Evolutionary conservation across 2,797 vertebrate species (phyloP).

Genomic region (Naso thynnoides): DNA sequence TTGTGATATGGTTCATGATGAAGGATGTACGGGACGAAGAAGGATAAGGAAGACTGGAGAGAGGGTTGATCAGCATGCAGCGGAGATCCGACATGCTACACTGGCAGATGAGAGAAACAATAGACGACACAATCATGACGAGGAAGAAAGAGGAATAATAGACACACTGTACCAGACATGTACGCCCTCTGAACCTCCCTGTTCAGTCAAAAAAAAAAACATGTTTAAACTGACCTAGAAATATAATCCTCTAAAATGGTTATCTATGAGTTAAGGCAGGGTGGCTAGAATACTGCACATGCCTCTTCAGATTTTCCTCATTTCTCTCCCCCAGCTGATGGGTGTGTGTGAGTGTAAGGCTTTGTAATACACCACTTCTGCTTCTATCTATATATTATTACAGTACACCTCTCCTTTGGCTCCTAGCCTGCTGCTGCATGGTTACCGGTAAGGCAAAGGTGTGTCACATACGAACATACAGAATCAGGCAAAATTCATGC

Average conservation of each 20-base stretch:
- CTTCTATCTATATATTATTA: neutral
- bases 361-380: constrained; percentile 69
- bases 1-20: constrained; percentile 53
- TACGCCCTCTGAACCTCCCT: constrained; percentile 38
- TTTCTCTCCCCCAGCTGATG: constrained; percentile 54
- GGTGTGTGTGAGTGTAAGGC: constrained; percentile 73
- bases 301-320: constrained; percentile 54
- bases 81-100: constrained; percentile 62
- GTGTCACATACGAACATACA: constrained; percentile 77
- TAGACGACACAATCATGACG: constrained; percentile 27
- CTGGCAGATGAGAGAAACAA: constrained; percentile 51
- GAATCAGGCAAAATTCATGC: constrained; percentile 74
- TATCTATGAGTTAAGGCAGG: constrained; percentile 81
- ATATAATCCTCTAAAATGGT: constrained; percentile 51
- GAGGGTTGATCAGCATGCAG: constrained; percentile 62
- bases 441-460: constrained; percentile 84
- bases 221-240: constrained; percentile 36
- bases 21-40: constrained; percentile 50
- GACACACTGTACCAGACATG: constrained; percentile 55
- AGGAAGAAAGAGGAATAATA: constrained; percentile 26
- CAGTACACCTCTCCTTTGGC: constrained; percentile 72
- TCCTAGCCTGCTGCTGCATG: constrained; percentile 80
- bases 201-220: constrained; percentile 26
- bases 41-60: constrained; percentile 17
- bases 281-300: constrained; percentile 77